Percentiles rank a stretch among this genome's conserved stretches.
Conservation (phyloP, 1,140 invertebrate species). For the Ips typographus region DNA sequence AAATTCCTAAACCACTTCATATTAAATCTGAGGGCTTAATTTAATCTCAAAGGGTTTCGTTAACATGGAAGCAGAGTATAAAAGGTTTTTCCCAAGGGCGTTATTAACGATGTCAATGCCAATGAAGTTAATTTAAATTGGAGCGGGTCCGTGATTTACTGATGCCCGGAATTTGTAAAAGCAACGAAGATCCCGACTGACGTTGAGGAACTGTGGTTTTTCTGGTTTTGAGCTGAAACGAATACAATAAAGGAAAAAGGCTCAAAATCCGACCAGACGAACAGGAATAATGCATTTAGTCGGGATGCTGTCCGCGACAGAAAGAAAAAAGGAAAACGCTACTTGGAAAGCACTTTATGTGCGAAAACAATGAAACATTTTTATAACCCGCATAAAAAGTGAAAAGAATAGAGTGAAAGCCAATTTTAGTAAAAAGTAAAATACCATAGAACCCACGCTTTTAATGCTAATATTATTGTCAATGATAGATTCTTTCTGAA, state of each 20-base stretch:
- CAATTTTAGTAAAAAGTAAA: not conserved
- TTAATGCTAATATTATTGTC: not conserved
- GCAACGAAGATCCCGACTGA: not conserved
- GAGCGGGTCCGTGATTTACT: not conserved
- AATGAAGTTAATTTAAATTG: conserved; percentile 3
- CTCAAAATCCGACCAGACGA: not conserved
- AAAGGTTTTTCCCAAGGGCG: not conserved
- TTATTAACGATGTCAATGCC: conserved; percentile 3
- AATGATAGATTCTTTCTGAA: not conserved
- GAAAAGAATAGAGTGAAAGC: not conserved
- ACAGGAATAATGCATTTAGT: not conserved
- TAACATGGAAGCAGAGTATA: not conserved
- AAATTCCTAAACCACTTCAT: no score
- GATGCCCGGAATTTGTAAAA: not conserved
- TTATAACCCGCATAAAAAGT: not conserved
- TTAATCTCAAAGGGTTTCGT: not conserved
- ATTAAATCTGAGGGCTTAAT: not conserved
- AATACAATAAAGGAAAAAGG: not conserved
- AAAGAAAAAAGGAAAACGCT: not conserved
- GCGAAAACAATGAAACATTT: not conserved
- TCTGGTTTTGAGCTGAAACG: not conserved
- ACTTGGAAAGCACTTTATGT: not conserved
- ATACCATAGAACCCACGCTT: not conserved
- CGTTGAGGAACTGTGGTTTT: not conserved
- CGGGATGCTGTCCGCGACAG: not conserved